Base-by-base conservation (phyloP, 2,797 vertebrate genomes). In the Antrozous pallidus region DNA sequence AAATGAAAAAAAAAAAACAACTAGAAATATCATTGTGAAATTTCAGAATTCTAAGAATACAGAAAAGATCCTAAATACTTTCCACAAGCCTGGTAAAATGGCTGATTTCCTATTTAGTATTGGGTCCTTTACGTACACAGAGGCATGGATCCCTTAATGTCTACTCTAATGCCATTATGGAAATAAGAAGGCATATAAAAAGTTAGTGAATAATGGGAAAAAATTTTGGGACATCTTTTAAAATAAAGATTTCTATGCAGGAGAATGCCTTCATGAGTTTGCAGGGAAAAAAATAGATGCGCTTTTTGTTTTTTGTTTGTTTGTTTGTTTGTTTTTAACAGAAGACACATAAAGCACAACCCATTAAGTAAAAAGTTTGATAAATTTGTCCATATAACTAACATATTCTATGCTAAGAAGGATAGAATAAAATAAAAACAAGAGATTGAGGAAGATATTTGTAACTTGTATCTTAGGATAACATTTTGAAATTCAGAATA, bases 401-500 rank as follows among this genome's bases (percentile, higher is more conserved):
- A 71, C 91, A 95, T 47, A 7, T 77, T 82, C 38, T 80, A 14
- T 58, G 28, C 63, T 51, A 73, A 17, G 36, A 61, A 56, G 16
- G n/a, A 67, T 38, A 91, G 61, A 77, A 86, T 82, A 84, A 86
- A 86, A 74, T 49, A 79, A 70, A 93, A 75, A 11, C 33, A 54
- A 84, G 22, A 70, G 40, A 38, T 63, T 38, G 38, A 58, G 22
- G n/a, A 70, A 86, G 12, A 51, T 33, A 71, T n/a, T 24, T 63
- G 33, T 65, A 65, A 85, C 24, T 61, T 91, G 18, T 20, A 63
- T 70, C 12, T 40, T 74, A 89, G 61, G 13, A 81, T 80, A 67
- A 82, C 47, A 90, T 67, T 94, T 75, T 71, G 84, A 36, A 89
- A 94, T 82, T 36, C 67, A 47, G 85, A 69, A 79, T n/a, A 56